phyloP scores from a whole-genome alignment of 1,140 invertebrate genomes.

The Drosophila sucinea region DNA sequence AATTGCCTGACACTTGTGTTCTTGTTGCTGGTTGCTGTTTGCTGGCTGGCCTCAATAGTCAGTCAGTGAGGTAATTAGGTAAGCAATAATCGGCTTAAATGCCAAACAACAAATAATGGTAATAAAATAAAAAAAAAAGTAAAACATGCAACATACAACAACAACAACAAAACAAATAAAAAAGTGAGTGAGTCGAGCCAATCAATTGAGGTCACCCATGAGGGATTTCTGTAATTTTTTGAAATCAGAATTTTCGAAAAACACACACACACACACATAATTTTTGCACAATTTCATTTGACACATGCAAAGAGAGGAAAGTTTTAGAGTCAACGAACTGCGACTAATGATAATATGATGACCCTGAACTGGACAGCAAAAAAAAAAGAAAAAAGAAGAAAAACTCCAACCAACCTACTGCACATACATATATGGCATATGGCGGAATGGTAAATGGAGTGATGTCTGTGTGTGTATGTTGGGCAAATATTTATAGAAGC shows the following conservation, averaged over 20 bases:
- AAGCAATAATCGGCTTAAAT: constrained; percentile 73
- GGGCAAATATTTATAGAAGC: constrained; percentile 56
- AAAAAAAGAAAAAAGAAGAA: neutral
- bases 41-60: constrained; percentile 56
- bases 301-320: neutral
- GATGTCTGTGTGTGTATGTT: neutral
- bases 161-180: constrained; percentile 30
- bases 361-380: constrained; percentile 33
- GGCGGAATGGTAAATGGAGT: neutral
- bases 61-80: constrained; percentile 69
- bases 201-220: constrained; percentile 40
- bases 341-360: constrained; percentile 30
- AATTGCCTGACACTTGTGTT: constrained; percentile 34
- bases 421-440: no score
- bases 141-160: constrained; percentile 28
- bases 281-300: constrained; percentile 10
- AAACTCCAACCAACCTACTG: constrained; percentile 8
- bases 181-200: constrained; percentile 24
- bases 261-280: neutral
- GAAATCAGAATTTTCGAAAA: constrained; percentile 6
- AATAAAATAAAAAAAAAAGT: constrained; percentile 32
- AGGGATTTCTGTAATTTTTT: constrained; percentile 3
- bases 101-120: constrained; percentile 42
- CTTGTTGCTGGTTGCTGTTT: constrained; percentile 13
- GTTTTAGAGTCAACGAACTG: constrained; percentile 32